Conservation (phyloP, 2,113 vertebrate species). For the Felis catus region DNA sequence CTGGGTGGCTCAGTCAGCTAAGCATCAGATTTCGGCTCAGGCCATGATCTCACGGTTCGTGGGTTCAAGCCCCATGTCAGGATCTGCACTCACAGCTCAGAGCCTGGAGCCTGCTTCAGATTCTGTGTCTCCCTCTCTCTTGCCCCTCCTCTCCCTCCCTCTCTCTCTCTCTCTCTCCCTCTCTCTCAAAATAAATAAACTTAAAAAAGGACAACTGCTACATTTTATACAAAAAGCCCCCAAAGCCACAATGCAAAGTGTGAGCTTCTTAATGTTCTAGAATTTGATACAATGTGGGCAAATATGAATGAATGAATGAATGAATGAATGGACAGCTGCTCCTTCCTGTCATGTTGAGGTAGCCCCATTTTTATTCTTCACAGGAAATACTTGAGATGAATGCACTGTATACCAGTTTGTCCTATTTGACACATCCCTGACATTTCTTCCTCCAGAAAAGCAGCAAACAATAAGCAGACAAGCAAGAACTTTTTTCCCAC, state of each 20-base stretch:
- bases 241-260: neutral
- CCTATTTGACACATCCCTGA: neutral
- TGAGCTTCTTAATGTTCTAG: neutral
- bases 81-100: no score
- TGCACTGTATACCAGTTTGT: neutral
- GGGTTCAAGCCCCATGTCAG: no score
- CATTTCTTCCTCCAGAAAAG: neutral
- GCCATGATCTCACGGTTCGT: no score
- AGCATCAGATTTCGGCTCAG: no score
- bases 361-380: neutral
- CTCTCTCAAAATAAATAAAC: no score
- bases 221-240: neutral
- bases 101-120: no score
- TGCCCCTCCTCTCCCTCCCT: no score
- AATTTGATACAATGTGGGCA: neutral
- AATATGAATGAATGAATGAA: neutral
- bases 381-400: neutral
- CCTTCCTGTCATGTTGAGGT: neutral
- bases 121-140: no score
- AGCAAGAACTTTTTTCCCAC: conserved; percentile 53
- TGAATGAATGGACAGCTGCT: neutral
- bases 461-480: conserved; percentile 58
- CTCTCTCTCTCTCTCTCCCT: no score
- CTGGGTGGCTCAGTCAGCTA: no score
- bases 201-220: neutral